Evolutionary conservation across 2,113 vertebrate genomes (phyloP).

Genomic region (Chionis minor): DNA sequence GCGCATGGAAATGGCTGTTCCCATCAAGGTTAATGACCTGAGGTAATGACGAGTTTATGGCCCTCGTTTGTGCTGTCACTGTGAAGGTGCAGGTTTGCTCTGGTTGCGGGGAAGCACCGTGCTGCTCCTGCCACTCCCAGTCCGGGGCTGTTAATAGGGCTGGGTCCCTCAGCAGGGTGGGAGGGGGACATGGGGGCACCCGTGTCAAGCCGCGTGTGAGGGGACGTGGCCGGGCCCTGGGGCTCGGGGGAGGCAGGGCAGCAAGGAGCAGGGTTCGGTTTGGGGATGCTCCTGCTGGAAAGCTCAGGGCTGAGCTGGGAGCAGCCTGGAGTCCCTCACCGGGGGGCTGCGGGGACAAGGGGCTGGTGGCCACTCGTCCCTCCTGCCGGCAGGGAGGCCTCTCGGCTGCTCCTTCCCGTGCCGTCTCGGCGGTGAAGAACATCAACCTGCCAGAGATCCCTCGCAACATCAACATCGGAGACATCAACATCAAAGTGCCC

Average conservation of each 20-base stretch:
- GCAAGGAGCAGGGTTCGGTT: not conserved
- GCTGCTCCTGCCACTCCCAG: rapidly evolving
- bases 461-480: constrained; percentile 94
- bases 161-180: rapidly evolving
- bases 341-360: not conserved
- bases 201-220: rapidly evolving
- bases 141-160: rapidly evolving
- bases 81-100: not conserved
- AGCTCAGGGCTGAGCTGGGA: not conserved
- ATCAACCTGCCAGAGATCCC: constrained; percentile 95
- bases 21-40: not conserved
- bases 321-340: not conserved
- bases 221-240: rapidly evolving
- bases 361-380: not conserved
- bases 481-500: constrained; percentile 96
- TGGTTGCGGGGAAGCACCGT: rapidly evolving
- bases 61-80: not conserved
- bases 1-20: rapidly evolving
- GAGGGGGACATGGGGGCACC: rapidly evolving
- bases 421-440: constrained; percentile 92
- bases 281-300: not conserved
- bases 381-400: constrained; percentile 81
- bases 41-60: not conserved
- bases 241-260: not conserved
- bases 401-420: constrained; percentile 87